phyloP scores from a whole-genome alignment of 1,140 invertebrate species.

The Aphaenogaster rudis region DNA sequence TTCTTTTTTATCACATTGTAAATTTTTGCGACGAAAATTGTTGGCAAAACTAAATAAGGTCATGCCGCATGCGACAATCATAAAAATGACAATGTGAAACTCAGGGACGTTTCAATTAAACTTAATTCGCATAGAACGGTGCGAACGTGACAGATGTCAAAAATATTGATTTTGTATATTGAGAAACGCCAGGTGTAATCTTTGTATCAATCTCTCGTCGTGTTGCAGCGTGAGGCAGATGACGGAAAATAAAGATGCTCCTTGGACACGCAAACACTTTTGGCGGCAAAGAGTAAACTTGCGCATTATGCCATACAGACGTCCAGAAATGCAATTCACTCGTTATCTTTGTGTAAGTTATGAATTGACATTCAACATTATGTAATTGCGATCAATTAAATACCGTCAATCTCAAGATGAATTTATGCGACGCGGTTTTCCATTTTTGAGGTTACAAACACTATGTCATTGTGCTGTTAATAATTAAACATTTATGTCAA shows the following conservation, averaged over 20 bases:
- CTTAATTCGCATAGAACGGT: background rate
- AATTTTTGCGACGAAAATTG: background rate
- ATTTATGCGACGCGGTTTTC: background rate
- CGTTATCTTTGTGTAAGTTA: background rate
- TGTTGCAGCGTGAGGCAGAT: background rate
- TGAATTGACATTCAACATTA: background rate
- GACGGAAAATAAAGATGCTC: background rate
- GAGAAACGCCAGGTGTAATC: too few relatives aligned
- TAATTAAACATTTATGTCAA: background rate
- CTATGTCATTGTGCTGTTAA: background rate
- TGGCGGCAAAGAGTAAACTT: background rate
- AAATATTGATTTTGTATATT: conserved; percentile 21
- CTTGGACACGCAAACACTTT: background rate
- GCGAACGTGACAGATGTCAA: background rate
- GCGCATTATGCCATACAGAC: background rate
- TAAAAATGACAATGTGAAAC: background rate
- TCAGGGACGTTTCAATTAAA: background rate
- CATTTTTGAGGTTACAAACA: background rate
- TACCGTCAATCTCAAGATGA: background rate
- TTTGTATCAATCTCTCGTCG: background rate
- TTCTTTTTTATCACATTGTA: background rate
- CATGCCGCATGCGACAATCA: background rate
- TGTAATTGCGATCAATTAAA: background rate
- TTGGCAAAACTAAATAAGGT: background rate
- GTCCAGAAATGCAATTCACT: background rate